Base-by-base conservation (phyloP, 2,888 invertebrate species). In the Magallana nippona region DNA sequence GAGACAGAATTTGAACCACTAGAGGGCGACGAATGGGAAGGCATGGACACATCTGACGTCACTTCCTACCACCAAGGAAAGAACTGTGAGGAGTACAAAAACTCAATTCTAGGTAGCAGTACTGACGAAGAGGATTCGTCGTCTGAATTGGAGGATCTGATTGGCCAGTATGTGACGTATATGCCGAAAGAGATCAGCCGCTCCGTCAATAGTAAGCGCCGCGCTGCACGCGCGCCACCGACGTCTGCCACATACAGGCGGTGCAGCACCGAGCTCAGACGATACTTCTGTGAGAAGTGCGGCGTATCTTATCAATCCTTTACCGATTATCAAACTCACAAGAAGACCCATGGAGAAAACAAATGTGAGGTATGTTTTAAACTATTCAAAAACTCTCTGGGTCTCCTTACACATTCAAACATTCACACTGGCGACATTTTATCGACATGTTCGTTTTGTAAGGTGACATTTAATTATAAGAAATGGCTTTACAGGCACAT, bases 1-100 rank as follows among this genome's bases (percentile, higher is more conserved):
- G 71, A 71, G 32, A 71, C 71, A 1, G 71, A 71, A 27, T 71
- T 71, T 15, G 71, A 71, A 15, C 71, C 71, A 32, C 71, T 71
- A 13, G 71, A 71, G 71, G 71, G 71, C 27, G 71, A 71, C 15
- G 71, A 71, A 71, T 71, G 71, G 71, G 71, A 71, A 71, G 27
- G 27, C 22, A 71, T 71, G 71, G 15, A 71, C 13, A 71, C 15
- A 71, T 27, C 15, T 15, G 27, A 27, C 63, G 22, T 27, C 27
- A 27, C 1, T 63, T 63, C 63, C 63, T 22, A 10, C 2, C 13
- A 3, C 2, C 15, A 27, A 11, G 22, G 32, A 17, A 71, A 15
- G 3, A 32, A 71, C 11, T n/a, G n/a, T 19, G 60, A n/a, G n/a
- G 19, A 60, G 19, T 10, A 10, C 60, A 10, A 10, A 19, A 13